Conservation (phyloP, 2,888 invertebrate species). For the Dascillus cervinus region DNA sequence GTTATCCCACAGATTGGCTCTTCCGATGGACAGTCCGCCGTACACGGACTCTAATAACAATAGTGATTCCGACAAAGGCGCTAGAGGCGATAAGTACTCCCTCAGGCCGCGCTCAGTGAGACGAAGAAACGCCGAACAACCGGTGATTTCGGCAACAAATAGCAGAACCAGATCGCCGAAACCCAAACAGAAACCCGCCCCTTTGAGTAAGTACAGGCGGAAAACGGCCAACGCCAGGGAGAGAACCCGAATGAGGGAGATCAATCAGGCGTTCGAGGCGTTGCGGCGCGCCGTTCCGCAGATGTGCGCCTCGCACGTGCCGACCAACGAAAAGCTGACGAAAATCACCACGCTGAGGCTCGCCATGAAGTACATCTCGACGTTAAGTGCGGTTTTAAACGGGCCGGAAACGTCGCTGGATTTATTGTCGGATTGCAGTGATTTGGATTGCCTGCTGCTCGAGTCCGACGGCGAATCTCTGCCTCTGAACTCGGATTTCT, state of each 20-base stretch:
- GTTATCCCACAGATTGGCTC: slow-evolving; percentile 34
- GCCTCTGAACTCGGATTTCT: slow-evolving; percentile 35
- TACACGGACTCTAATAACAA: slow-evolving; percentile 39
- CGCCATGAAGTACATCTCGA: slow-evolving; percentile 61
- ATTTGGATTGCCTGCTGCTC: slow-evolving; percentile 26
- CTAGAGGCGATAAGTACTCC: slow-evolving; percentile 38
- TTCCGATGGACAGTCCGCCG: slow-evolving; percentile 26
- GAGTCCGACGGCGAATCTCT: slow-evolving; percentile 36
- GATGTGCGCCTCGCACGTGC: slow-evolving; percentile 28
- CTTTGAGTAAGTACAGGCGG: slow-evolving; percentile 59
- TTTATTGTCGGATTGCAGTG: slow-evolving; percentile 34
- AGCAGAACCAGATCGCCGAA: slow-evolving; percentile 16
- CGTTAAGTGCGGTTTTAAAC: slow-evolving; percentile 34
- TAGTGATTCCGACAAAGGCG: slow-evolving; percentile 26
- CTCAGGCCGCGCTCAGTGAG: slow-evolving; percentile 36
- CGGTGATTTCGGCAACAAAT: slow-evolving; percentile 12
- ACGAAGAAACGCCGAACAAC: slow-evolving; percentile 20
- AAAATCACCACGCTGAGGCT: slow-evolving; percentile 60
- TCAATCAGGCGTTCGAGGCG: slow-evolving; percentile 59
- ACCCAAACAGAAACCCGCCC: slow-evolving; percentile 42
- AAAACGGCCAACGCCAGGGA: slow-evolving; percentile 63
- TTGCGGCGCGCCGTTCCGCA: slow-evolving; percentile 52
- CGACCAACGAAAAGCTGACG: slow-evolving; percentile 51
- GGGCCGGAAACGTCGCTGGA: slow-evolving; percentile 22
- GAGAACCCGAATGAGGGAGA: slow-evolving; percentile 58